phyloP scores from a whole-genome alignment of 2,797 vertebrate genomes.

The Botia kubotai region DNA sequence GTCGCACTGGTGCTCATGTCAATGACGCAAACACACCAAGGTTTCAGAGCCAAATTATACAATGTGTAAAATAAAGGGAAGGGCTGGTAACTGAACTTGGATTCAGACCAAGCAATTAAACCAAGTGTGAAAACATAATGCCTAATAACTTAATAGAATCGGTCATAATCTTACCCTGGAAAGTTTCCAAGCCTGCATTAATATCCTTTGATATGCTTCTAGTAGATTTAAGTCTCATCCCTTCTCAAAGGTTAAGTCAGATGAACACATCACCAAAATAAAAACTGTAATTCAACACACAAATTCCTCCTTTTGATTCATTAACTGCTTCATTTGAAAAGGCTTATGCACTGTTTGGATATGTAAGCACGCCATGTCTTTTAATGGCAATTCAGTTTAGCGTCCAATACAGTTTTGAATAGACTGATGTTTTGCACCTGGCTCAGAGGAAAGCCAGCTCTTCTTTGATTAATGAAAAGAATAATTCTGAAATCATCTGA shows the following conservation, averaged over 20 bases:
- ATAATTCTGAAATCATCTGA: not conserved
- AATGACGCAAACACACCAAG: not conserved
- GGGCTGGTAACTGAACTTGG: not conserved
- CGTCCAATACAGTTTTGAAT: not conserved
- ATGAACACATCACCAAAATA: not conserved
- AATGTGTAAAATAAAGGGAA: not conserved
- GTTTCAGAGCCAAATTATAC: not conserved
- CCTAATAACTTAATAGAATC: not conserved
- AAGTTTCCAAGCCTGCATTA: not conserved
- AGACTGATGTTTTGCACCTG: conserved; percentile 1
- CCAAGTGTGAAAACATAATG: not conserved
- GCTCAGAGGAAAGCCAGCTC: not conserved
- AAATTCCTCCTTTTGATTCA: not conserved
- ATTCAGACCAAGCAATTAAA: not conserved
- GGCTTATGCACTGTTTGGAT: not conserved
- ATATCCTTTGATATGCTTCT: not conserved
- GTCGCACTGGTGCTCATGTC: not conserved
- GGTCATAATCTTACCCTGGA: not conserved
- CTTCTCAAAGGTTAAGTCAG: not conserved
- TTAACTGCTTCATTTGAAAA: not conserved
- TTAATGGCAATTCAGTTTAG: not conserved
- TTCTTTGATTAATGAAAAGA: conserved; percentile 7
- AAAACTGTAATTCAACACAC: not conserved
- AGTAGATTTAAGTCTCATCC: not conserved
- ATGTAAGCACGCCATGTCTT: conserved; percentile 7